phyloP scores from a whole-genome alignment of 2,888 invertebrate genomes.

The Pollenia griseotomentosa region DNA sequence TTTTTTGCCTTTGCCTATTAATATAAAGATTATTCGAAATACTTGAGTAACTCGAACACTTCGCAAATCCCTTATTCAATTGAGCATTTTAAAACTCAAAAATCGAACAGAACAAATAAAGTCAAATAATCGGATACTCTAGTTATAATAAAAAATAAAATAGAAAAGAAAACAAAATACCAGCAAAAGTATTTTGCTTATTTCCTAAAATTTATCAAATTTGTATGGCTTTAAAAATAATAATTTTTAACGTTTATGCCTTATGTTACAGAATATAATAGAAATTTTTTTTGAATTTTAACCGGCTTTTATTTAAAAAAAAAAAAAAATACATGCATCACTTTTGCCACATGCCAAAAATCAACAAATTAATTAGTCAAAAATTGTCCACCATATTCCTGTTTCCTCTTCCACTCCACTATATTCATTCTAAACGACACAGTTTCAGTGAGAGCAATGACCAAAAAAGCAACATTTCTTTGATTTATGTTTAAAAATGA shows the following conservation, averaged over 20 bases:
- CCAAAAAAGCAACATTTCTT: constrained; percentile 23
- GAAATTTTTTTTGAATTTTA: not conserved
- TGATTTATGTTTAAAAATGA: constrained; percentile 42
- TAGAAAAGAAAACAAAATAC: no score
- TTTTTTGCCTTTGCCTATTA: no score
- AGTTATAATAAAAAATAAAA: no score
- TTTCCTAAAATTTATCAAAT: no score
- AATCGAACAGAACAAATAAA: not conserved
- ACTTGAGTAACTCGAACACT: no score
- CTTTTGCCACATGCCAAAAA: constrained; percentile 37
- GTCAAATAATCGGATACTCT: not conserved
- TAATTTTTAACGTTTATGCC: no score
- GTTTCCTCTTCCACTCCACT: not conserved
- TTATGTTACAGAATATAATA: no score
- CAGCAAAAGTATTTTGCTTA: no score
- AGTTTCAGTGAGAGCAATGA: not conserved
- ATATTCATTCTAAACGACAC: not conserved
- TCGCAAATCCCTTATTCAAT: no score
- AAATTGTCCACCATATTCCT: constrained; percentile 21
- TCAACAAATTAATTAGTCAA: constrained; percentile 42
- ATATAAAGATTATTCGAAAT: no score
- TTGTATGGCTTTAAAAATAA: no score
- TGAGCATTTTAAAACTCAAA: no score
- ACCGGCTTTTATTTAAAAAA: constrained; percentile 1
- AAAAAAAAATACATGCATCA: not conserved